Percentiles rank a stretch among this genome's conserved stretches.
Conservation (phyloP, 2,113 vertebrate species). For the Stegastes partitus region DNA sequence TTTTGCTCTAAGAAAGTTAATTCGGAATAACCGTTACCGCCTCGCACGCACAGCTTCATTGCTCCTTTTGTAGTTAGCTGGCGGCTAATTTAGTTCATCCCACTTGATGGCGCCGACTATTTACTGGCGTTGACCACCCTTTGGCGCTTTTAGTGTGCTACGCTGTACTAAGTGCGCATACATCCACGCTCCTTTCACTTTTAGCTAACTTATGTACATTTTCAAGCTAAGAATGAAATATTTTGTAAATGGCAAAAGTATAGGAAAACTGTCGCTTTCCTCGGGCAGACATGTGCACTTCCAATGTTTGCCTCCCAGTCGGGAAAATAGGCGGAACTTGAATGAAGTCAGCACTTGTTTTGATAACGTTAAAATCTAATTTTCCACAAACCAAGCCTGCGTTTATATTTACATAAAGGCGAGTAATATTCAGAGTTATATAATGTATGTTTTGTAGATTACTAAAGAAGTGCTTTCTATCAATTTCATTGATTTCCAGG, state of each 20-base stretch:
- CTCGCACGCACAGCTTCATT: not conserved
- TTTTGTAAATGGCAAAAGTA: no score
- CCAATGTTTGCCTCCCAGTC: slow-evolving; percentile 24
- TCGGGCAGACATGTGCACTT: slow-evolving; percentile 37
- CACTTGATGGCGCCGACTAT: slow-evolving; percentile 77
- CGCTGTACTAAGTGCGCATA: accelerated
- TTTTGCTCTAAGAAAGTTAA: no score
- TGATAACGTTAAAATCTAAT: slow-evolving; percentile 12
- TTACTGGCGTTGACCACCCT: slow-evolving; percentile 55
- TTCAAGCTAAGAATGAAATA: no score
- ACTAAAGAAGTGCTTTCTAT: not conserved
- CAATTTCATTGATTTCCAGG: not conserved
- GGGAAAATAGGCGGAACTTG: slow-evolving; percentile 63
- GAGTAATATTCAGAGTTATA: not conserved
- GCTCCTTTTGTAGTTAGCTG: slow-evolving; percentile 64
- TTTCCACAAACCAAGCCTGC: not conserved
- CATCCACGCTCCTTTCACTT: no score
- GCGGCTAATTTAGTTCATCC: slow-evolving; percentile 68
- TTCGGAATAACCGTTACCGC: no score
- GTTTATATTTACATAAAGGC: not conserved
- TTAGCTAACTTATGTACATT: no score
- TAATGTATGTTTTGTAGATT: not conserved
- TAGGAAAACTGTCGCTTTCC: not conserved
- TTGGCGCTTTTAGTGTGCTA: slow-evolving; percentile 46
- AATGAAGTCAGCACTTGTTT: slow-evolving; percentile 46